Evolutionary conservation across 2,113 vertebrate species (phyloP), one percentile per base, ranked within the genome.

Genomic region (Eretmochelys imbricata): DNA sequence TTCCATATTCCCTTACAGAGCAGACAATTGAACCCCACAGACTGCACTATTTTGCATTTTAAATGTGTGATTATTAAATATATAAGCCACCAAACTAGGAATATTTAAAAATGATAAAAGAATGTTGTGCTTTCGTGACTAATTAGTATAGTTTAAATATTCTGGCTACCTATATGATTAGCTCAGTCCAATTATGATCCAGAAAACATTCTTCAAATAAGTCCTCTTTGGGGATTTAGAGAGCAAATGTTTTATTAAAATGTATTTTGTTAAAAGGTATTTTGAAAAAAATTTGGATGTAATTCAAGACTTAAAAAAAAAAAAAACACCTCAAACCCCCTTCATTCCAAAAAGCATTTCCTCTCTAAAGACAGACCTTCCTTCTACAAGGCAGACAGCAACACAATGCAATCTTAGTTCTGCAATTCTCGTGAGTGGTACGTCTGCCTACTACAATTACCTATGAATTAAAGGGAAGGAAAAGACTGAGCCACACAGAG

Each of bases 341-440:
- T 78, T 38, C 42, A 42, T 48, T 84, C n/a, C 49, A 35, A 46
- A 22, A 87, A 78, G 50, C 82, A 50, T 88, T 92, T 79, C 86
- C 85, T 87, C 79, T 51, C 42, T 42, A 76, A 93, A 78, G 46
- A 59, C 16, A 10, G 12, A 51, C 24, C 80, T 25, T 54, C 82
- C 75, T 53, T 31, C 48, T 54, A 49, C 88, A 54, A 29, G 57
- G 78, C 31, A 54, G 48, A 42, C 0, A 35, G 20, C 83, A 72
- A 14, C 20, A 69, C n/a, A 93, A 31, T 12, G 42, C 16, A n/a
- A 17, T 1, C 1, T 19, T 38, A 85, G 80, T 55, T 85, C 89
- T 80, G 49, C 38, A 89, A 59, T 46, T 86, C 0, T 0, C 8
- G 16, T 5, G 2, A 53, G 35, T 19, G 42, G 24, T 35, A 27